These are phyloP conservation scores for Habrosyne pyritoides DNA, from an alignment of 2,888 invertebrate genomes.

Conservation along the genomic window DNA sequence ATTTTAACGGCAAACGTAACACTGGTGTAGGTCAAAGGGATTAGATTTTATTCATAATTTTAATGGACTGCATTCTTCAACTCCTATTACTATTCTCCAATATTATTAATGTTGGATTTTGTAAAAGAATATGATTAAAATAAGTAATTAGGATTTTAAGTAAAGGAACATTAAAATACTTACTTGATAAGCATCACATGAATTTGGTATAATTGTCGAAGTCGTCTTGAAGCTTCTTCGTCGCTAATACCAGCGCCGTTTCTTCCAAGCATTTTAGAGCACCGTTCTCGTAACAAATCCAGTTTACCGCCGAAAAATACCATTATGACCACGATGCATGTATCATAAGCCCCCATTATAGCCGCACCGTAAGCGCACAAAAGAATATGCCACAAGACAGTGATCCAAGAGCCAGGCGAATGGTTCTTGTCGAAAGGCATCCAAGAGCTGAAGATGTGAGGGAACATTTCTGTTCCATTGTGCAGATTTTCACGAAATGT, in stretches of 20 bases:
- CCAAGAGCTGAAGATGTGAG: constrained; percentile 74
- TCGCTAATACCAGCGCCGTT: constrained; percentile 33
- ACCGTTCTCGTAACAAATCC: constrained; percentile 61
- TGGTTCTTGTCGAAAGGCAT: constrained; percentile 66
- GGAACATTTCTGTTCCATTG: constrained; percentile 62
- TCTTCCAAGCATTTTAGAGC: constrained; percentile 53
- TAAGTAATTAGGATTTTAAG: too few relatives aligned
- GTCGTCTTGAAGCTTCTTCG: constrained; percentile 32
- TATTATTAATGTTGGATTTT: too few relatives aligned
- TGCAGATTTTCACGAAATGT: constrained; percentile 50
- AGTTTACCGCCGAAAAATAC: constrained; percentile 70
- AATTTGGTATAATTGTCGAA: constrained; percentile 54
- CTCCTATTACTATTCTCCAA: too few relatives aligned
- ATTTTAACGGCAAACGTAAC: too few relatives aligned
- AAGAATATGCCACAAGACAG: constrained; percentile 54
- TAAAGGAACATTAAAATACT: too few relatives aligned
- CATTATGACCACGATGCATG: constrained; percentile 58
- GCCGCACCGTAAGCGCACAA: constrained; percentile 56
- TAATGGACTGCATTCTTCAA: too few relatives aligned
- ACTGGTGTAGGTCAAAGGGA: too few relatives aligned
- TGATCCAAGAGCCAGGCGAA: constrained; percentile 64
- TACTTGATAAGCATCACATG: constrained; percentile 63
- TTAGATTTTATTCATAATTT: too few relatives aligned
- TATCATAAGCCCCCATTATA: constrained; percentile 64
- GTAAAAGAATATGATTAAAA: too few relatives aligned